Evolutionary conservation across 1,140 invertebrate genomes (phyloP).

Genomic region (Aethina tumida): DNA sequence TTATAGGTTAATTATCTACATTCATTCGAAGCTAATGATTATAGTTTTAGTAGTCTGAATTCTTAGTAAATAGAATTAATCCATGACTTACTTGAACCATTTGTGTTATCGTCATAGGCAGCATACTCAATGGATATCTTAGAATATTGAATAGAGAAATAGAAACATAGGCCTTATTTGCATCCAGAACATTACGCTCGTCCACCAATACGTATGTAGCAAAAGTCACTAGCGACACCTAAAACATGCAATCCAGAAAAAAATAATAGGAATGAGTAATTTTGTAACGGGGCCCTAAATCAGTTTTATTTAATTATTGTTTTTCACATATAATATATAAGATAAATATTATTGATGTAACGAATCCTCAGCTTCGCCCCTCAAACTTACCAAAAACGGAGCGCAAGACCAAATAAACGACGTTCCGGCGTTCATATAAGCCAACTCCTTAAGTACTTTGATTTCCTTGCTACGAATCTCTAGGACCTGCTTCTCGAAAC

Average conservation of each 20-base stretch:
- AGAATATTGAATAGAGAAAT: constrained; percentile 96
- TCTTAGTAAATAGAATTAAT: neutral
- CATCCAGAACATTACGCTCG: constrained; percentile 72
- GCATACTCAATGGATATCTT: constrained; percentile 82
- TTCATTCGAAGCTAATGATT: neutral
- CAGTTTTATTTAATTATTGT: neutral
- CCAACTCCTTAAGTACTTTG: constrained; percentile 69
- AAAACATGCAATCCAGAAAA: constrained; percentile 19
- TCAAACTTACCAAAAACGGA: constrained; percentile 78
- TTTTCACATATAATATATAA: neutral
- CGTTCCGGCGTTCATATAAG: constrained; percentile 80
- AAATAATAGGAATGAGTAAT: constrained; percentile 7
- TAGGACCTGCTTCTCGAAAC: constrained; percentile 74
- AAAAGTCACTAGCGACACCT: constrained; percentile 88
- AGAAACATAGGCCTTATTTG: constrained; percentile 89
- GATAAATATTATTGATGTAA: neutral
- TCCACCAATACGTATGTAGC: constrained; percentile 77
- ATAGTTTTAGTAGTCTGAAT: neutral
- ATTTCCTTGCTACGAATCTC: constrained; percentile 77
- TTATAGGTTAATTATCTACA: neutral
- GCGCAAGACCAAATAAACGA: constrained; percentile 93
- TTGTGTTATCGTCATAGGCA: constrained; percentile 80
- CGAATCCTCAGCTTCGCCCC: neutral
- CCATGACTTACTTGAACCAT: constrained; percentile 81
- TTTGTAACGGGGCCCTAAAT: neutral